These are phyloP conservation scores for Leucoptera coffeella DNA, from an alignment of 2,888 invertebrate species.

Conservation along the genomic window DNA sequence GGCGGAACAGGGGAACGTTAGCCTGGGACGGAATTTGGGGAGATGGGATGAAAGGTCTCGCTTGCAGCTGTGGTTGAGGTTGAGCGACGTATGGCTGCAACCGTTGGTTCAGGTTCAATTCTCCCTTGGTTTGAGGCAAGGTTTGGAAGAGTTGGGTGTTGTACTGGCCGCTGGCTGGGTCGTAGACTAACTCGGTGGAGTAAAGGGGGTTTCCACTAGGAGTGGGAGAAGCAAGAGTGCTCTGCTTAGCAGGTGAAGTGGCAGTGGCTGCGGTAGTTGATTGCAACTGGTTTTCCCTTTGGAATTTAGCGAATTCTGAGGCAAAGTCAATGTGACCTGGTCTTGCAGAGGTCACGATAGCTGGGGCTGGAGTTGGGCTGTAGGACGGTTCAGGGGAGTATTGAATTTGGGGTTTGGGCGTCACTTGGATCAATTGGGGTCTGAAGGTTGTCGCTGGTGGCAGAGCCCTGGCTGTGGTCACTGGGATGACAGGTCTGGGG, in stretches of 20 bases:
- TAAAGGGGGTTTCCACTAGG: conserved; percentile 61
- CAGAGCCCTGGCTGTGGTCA: conserved; percentile 40
- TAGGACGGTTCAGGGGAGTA: conserved; percentile 48
- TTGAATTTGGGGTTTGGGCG: conserved; percentile 42
- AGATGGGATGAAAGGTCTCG: conserved; percentile 49
- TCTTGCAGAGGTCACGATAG: conserved; percentile 19
- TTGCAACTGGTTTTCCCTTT: conserved; percentile 56
- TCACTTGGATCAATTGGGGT: conserved; percentile 57
- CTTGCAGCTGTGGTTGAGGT: conserved; percentile 46
- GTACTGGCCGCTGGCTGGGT: conserved; percentile 71
- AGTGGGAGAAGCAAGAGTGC: conserved; percentile 17
- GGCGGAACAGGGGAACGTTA: conserved; percentile 40
- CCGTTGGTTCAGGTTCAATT: conserved; percentile 65
- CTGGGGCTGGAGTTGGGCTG: conserved; percentile 13
- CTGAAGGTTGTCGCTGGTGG: conserved; percentile 63
- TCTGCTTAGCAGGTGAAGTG: conserved; percentile 27
- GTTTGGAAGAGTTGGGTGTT: conserved; percentile 73
- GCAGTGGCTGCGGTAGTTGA: conserved; percentile 37
- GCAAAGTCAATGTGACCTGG: conserved; percentile 58
- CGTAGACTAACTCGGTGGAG: conserved; percentile 71
- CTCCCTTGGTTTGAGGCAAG: conserved; percentile 66
- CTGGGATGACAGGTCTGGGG: conserved; percentile 54
- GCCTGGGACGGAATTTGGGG: conserved; percentile 47
- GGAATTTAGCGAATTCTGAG: conserved; percentile 69
- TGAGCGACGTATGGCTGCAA: conserved; percentile 69